Conservation (phyloP, 2,888 invertebrate genomes). For the Onthophagus sagittarius region DNA sequence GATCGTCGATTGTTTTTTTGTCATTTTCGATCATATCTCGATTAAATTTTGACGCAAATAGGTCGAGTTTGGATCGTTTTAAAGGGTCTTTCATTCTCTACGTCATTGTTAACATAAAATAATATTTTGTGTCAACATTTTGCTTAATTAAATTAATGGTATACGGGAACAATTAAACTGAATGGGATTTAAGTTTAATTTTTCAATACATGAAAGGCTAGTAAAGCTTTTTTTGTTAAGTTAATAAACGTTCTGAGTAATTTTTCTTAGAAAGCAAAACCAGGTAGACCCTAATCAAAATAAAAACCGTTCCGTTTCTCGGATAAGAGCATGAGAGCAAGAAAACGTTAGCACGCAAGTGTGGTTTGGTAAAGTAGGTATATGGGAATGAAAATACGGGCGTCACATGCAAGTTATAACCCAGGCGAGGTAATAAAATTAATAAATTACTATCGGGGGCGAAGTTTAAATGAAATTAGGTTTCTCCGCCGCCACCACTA, state of each 20-base stretch:
- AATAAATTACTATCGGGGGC: conserved; percentile 18
- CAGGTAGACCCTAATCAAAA: background rate
- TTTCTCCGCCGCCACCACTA: background rate
- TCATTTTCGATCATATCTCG: too few relatives aligned
- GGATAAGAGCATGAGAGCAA: background rate
- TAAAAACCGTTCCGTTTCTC: background rate
- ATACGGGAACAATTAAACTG: too few relatives aligned
- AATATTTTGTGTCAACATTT: too few relatives aligned
- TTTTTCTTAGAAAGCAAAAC: background rate
- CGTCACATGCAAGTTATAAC: background rate
- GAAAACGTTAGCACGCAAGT: background rate
- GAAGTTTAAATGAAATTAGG: conserved; percentile 21
- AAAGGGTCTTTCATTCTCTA: too few relatives aligned
- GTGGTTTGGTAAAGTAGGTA: background rate
- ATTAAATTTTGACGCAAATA: too few relatives aligned
- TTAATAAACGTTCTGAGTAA: background rate
- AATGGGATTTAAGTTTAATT: too few relatives aligned
- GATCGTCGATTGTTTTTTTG: too few relatives aligned
- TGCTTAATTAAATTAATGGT: too few relatives aligned
- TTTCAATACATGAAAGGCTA: background rate
- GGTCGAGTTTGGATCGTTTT: too few relatives aligned
- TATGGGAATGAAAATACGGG: background rate
- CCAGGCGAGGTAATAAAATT: conserved; percentile 12
- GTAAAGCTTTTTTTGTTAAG: background rate
- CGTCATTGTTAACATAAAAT: too few relatives aligned